Conservation (phyloP, 1,140 invertebrate species). For the Homalodisca vitripennis region DNA sequence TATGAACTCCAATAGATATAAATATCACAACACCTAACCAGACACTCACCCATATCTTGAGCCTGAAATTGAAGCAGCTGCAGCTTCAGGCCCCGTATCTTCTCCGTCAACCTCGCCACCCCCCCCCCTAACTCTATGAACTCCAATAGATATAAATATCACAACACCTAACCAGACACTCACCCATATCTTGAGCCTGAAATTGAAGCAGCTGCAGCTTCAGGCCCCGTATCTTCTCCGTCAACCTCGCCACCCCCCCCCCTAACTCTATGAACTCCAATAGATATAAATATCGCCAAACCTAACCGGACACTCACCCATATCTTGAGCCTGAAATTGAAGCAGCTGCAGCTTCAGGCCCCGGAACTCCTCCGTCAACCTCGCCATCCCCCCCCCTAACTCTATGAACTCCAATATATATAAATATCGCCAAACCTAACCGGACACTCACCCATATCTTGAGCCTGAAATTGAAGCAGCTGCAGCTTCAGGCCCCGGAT, state of each 20-base stretch:
- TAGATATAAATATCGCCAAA: no score
- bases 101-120: constrained; percentile 44
- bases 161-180: no score
- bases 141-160: no score
- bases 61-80: constrained; percentile 54
- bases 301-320: background rate
- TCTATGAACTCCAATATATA: no score
- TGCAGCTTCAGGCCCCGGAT: constrained; percentile 59
- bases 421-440: no score
- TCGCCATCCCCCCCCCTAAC: constrained; percentile 49
- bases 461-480: constrained; percentile 51
- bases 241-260: background rate
- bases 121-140: constrained; percentile 14
- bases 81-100: constrained; percentile 57
- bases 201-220: constrained; percentile 59
- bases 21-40: no score
- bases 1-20: no score
- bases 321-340: constrained; percentile 46
- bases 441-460: constrained; percentile 16
- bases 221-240: constrained; percentile 53
- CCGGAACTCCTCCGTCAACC: constrained; percentile 56
- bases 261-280: no score
- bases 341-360: constrained; percentile 59
- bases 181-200: constrained; percentile 22
- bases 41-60: constrained; percentile 14